A percentile compares a stretch with the other conserved stretches of the same genome.
Conservation (phyloP, 1,140 invertebrate species). For the Magallana gigas region DNA sequence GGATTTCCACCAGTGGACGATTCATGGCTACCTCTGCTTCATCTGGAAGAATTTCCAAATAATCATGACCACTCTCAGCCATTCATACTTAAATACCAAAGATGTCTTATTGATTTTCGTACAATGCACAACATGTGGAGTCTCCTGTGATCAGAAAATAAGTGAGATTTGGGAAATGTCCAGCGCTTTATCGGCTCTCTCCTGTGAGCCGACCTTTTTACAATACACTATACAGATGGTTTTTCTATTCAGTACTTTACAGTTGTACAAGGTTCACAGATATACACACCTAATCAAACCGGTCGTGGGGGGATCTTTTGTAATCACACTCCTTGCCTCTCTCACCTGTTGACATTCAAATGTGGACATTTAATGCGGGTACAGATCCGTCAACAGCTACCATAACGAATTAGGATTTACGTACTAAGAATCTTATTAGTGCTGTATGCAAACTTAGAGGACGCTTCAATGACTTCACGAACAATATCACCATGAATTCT, state of each 20-base stretch:
- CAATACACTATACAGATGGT: not conserved
- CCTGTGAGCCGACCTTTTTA: not conserved
- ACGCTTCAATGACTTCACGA: slow-evolving; percentile 25
- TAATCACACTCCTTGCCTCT: slow-evolving; percentile 4
- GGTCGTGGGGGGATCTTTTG: not conserved
- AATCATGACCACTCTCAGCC: slow-evolving; percentile 15
- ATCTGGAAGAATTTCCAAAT: slow-evolving; percentile 21
- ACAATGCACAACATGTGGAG: not conserved
- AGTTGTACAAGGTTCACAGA: slow-evolving; percentile 2
- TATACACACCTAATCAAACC: not conserved
- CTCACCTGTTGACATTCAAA: not conserved
- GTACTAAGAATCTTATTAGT: not conserved
- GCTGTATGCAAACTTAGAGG: not conserved
- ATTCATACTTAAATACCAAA: slow-evolving; percentile 34
- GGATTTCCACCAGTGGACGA: not conserved
- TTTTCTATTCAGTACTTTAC: slow-evolving; percentile 23
- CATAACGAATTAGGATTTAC: not conserved
- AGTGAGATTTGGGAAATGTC: slow-evolving; percentile 3
- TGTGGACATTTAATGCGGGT: slow-evolving; percentile 13
- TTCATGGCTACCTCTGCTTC: not conserved
- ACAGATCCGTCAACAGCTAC: slow-evolving; percentile 13
- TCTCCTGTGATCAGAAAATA: not conserved
- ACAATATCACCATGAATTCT: not conserved
- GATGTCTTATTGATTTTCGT: slow-evolving; percentile 14
- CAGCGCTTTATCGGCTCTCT: not conserved